Evolutionary conservation across 2,113 vertebrate genomes (phyloP).

Genomic region (Enhydra lutris): DNA sequence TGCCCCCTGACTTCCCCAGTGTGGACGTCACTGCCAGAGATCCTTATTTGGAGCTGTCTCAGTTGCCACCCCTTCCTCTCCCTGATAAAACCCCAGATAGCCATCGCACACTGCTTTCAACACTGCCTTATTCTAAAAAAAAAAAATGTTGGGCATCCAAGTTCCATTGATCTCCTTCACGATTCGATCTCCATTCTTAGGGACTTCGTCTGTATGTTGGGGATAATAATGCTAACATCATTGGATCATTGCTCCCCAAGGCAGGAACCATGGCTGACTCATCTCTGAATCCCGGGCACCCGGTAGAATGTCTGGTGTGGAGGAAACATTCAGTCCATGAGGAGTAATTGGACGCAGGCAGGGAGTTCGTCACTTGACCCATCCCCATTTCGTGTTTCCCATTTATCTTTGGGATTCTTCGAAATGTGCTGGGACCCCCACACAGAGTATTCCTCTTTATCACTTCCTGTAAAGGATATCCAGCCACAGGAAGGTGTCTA

Average conservation of each 20-base stretch:
- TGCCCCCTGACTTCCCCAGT: not conserved
- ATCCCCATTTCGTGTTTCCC: not conserved
- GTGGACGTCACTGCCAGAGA: not conserved
- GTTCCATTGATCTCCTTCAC: not conserved
- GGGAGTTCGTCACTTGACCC: not conserved
- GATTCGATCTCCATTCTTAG: not conserved
- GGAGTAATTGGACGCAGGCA: not conserved
- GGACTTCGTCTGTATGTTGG: not conserved
- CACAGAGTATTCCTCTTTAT: not conserved
- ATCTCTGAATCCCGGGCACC: no score
- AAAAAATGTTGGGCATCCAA: not conserved
- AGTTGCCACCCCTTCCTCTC: not conserved
- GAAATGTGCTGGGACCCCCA: not conserved
- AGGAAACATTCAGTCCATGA: not conserved
- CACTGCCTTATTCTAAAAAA: not conserved
- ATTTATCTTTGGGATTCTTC: not conserved
- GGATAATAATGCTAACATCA: not conserved
- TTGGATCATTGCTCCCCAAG: not conserved
- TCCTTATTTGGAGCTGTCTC: not conserved
- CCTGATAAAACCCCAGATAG: not conserved
- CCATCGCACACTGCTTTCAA: not conserved
- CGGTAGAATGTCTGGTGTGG: fast-evolving
- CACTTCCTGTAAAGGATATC: not conserved
- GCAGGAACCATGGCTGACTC: not conserved
- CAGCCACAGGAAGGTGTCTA: not conserved